Conservation (phyloP, 2,888 invertebrate genomes). For the Gerris lacustris region DNA sequence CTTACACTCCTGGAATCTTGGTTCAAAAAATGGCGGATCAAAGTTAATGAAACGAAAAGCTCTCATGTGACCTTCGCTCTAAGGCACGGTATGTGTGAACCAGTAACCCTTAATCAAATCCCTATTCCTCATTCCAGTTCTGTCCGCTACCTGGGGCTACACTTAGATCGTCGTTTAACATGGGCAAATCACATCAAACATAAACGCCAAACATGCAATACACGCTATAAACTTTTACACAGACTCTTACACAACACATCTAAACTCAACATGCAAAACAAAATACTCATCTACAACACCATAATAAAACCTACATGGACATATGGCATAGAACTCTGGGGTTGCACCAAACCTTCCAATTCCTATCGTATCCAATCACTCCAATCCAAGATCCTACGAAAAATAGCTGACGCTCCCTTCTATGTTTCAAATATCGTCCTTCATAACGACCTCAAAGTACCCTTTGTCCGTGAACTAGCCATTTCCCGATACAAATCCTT, state of each 20-base stretch:
- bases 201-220: constrained; percentile 19
- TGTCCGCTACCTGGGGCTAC: constrained; percentile 29
- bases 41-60: not conserved
- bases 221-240: constrained; percentile 4
- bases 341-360: not conserved
- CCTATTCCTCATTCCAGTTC: constrained; percentile 20
- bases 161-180: constrained; percentile 25
- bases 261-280: not conserved
- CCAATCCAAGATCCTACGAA: not conserved
- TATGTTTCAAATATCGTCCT: not conserved
- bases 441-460: not conserved
- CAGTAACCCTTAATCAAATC: constrained; percentile 7
- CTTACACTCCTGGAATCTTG: not conserved
- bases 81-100: not conserved
- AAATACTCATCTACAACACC: not conserved
- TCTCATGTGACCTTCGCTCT: not conserved
- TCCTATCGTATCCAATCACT: not conserved
- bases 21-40: not conserved
- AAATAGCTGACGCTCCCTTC: not conserved
- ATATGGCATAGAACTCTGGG: constrained; percentile 4
- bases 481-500: not conserved
- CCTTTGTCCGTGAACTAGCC: not conserved
- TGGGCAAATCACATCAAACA: constrained; percentile 27
- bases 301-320: not conserved
- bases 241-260: constrained; percentile 7